Conservation (phyloP, 2,888 invertebrate species). For the Crepidodera aurea region DNA sequence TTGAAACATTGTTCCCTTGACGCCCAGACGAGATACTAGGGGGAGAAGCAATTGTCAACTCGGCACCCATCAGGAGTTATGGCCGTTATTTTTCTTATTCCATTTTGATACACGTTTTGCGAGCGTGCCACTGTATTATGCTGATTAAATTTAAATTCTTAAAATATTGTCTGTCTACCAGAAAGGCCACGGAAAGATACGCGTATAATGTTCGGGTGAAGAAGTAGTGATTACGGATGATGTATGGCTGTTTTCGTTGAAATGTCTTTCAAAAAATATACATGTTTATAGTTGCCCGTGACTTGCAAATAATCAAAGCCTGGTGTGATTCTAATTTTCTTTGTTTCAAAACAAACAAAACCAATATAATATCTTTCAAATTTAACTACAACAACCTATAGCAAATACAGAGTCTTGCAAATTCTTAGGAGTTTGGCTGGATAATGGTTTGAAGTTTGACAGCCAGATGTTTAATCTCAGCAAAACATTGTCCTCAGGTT, state of each 20-base stretch:
- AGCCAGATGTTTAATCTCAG: too few species aligned
- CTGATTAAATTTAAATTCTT: constrained; percentile 56
- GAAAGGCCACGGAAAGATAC: constrained; percentile 34
- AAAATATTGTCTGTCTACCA: constrained; percentile 41
- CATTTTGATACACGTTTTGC: constrained; percentile 51
- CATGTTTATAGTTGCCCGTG: too few species aligned
- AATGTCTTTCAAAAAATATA: background rate
- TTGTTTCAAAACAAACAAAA: too few species aligned
- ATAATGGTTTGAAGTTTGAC: too few species aligned
- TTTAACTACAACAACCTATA: too few species aligned
- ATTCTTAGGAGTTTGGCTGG: too few species aligned
- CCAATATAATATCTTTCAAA: too few species aligned
- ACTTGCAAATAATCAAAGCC: too few species aligned
- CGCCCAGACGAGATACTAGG: constrained; percentile 48
- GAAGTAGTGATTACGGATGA: constrained; percentile 34
- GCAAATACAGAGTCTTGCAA: too few species aligned
- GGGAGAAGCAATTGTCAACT: constrained; percentile 60
- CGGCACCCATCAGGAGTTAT: constrained; percentile 60
- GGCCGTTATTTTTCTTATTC: constrained; percentile 59
- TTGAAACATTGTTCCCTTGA: constrained; percentile 58
- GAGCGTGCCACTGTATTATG: constrained; percentile 53
- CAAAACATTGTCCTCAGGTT: too few species aligned
- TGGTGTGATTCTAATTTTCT: too few species aligned
- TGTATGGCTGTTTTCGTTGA: constrained; percentile 14
- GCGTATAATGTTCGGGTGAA: constrained; percentile 31